Evolutionary conservation across 1,140 invertebrate species (phyloP).

Genomic region (Scylla paramamosain): DNA sequence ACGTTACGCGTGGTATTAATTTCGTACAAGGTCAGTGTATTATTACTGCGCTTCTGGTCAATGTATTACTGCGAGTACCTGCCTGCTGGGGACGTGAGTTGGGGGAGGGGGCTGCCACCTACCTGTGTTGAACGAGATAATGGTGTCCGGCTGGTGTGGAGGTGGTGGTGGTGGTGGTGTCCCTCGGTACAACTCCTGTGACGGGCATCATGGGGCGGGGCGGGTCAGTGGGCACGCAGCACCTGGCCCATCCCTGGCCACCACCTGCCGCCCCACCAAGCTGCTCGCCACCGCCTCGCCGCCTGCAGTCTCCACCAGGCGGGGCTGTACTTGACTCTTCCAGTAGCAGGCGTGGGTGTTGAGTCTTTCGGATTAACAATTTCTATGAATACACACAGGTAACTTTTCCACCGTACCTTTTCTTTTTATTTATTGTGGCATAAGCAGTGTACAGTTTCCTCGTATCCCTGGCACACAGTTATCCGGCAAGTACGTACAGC

Average conservation of each 20-base stretch:
- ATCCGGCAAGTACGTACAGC: background rate
- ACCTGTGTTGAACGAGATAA: background rate
- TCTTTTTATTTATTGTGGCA: background rate
- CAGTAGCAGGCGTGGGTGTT: background rate
- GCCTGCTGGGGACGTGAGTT: background rate
- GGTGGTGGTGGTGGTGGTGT: background rate
- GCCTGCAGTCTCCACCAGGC: background rate
- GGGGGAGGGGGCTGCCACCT: background rate
- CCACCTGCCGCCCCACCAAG: background rate
- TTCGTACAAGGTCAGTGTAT: too few relatives aligned
- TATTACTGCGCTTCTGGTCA: too few relatives aligned
- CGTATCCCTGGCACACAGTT: background rate
- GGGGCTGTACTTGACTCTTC: background rate
- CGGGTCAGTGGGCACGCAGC: background rate
- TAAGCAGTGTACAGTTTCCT: background rate
- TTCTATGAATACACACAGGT: background rate
- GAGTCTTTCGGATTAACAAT: background rate
- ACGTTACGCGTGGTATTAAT: too few relatives aligned
- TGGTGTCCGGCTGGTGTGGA: background rate
- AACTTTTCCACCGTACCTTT: background rate
- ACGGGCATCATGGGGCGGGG: background rate
- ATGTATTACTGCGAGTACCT: too few relatives aligned
- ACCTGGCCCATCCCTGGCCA: background rate
- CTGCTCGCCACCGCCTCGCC: background rate
- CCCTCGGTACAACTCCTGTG: background rate